Percentiles rank a stretch among this genome's conserved stretches.
phyloP scores from a whole-genome alignment of 2,113 vertebrate genomes.

The Cygnus atratus region DNA sequence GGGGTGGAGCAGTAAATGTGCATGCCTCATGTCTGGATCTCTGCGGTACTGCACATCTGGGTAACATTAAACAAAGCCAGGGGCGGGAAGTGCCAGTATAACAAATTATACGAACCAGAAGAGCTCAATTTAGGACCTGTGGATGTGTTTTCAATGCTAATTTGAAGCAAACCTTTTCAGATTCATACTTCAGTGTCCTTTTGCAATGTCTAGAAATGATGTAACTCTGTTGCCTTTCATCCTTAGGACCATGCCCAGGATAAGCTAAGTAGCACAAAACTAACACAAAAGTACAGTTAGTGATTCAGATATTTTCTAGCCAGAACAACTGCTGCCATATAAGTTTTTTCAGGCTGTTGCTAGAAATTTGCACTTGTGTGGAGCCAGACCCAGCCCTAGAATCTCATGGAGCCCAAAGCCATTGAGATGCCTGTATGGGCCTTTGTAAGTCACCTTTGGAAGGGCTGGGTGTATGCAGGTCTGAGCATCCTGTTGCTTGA shows the following conservation, averaged over 20 bases:
- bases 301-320: not conserved
- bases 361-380: not conserved
- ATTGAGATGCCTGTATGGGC: not conserved
- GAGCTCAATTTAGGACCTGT: slow-evolving; percentile 8
- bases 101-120: not conserved
- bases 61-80: slow-evolving; percentile 10
- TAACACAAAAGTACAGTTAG: not conserved
- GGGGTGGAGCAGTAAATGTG: not conserved
- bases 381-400: not conserved
- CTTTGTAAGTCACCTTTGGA: not conserved
- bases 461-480: not conserved
- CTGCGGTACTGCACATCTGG: slow-evolving; percentile 23
- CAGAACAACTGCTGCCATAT: not conserved
- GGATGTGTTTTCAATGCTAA: slow-evolving; percentile 30
- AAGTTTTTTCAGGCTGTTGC: not conserved
- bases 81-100: not conserved
- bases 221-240: not conserved
- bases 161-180: slow-evolving; percentile 21
- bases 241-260: not conserved
- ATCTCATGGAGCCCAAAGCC: not conserved
- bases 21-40: not conserved
- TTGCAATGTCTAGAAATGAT: not conserved
- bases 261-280: too few species aligned
- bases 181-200: not conserved
- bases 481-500: not conserved